phyloP scores from a whole-genome alignment of 2,888 invertebrate species.

The Scaptomyza reducta region DNA sequence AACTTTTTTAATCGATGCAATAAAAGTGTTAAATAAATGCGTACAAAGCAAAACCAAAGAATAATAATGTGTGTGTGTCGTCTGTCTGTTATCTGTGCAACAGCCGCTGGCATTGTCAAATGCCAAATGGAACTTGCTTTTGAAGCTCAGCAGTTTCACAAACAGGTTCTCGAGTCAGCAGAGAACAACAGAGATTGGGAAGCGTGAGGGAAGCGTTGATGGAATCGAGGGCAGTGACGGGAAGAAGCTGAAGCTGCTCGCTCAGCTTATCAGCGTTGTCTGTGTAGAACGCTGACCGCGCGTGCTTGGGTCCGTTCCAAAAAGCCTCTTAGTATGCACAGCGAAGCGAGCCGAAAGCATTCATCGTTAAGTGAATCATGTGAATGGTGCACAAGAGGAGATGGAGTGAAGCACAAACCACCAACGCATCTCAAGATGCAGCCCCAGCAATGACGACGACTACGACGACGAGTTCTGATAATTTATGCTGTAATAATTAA shows the following conservation, averaged over 20 bases:
- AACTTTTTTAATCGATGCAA: conserved; percentile 6
- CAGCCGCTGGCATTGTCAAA: conserved; percentile 30
- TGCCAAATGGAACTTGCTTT: conserved; percentile 27
- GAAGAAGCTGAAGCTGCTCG: neutral
- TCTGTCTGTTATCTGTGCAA: conserved; percentile 42
- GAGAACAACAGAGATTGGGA: neutral
- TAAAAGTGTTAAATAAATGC: conserved; percentile 54
- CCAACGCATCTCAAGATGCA: conserved; percentile 65
- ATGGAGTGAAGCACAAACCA: conserved; percentile 1
- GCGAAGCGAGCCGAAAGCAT: conserved; percentile 41
- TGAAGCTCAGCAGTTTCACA: conserved; percentile 24
- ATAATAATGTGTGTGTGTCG: conserved; percentile 49
- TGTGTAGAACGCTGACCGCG: conserved; percentile 37
- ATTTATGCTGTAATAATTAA: conserved; percentile 80
- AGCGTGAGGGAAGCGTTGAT: neutral
- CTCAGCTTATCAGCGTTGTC: conserved; percentile 44
- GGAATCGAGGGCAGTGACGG: neutral
- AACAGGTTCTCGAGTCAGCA: conserved; percentile 38
- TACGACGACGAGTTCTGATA: conserved; percentile 43
- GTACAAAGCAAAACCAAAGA: conserved; percentile 51
- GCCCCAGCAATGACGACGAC: conserved; percentile 11
- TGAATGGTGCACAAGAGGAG: conserved; percentile 41
- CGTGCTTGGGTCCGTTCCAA: conserved; percentile 18
- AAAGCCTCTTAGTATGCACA: conserved; percentile 77
- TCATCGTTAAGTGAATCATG: conserved; percentile 61